Percentiles rank a stretch among this genome's conserved stretches.
phyloP scores from a whole-genome alignment of 2,797 vertebrate genomes.

The Esox lucius region DNA sequence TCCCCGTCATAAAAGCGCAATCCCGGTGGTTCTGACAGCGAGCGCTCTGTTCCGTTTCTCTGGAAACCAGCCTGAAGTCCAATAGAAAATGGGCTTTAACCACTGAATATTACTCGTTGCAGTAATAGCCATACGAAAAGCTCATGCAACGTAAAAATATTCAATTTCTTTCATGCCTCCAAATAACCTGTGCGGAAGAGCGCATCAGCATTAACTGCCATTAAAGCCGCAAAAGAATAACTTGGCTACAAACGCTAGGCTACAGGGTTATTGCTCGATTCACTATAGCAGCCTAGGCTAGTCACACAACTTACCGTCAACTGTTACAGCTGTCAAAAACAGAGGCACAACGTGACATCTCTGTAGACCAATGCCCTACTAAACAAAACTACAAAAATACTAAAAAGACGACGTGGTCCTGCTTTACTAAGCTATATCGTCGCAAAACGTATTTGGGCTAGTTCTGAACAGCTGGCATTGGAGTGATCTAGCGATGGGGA shows the following conservation, averaged over 20 bases:
- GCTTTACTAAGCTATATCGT: background rate
- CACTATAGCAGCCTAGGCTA: background rate
- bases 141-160: background rate
- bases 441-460: background rate
- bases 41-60: conserved; percentile 1
- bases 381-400: background rate
- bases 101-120: background rate
- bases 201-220: background rate
- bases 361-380: background rate
- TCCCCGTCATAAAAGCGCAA: background rate
- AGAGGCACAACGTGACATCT: background rate
- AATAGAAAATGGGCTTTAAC: background rate
- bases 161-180: background rate
- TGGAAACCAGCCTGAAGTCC: background rate
- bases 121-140: no score
- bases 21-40: background rate
- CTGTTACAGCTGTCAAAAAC: background rate
- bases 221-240: background rate
- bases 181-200: background rate
- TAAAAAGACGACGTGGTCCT: background rate
- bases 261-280: background rate
- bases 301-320: background rate
- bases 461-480: background rate
- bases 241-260: background rate
- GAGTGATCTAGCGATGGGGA: background rate